Conservation (phyloP, 2,113 vertebrate genomes). For the Apteryx mantelli region DNA sequence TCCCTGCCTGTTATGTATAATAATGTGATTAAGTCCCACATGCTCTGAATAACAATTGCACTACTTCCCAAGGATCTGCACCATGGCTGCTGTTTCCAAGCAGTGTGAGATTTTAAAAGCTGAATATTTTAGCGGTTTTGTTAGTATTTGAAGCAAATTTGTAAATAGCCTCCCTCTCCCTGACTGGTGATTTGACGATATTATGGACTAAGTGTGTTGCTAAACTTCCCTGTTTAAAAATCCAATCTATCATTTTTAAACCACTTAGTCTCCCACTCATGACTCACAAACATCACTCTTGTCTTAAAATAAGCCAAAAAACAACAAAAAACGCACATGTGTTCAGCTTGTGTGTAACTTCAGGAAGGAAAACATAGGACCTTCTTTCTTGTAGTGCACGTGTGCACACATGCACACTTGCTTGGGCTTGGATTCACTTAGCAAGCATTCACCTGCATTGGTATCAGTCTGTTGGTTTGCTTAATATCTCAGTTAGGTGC, state of each 20-base stretch:
- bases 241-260: constrained; percentile 41
- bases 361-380: background rate
- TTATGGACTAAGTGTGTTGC: constrained; percentile 25
- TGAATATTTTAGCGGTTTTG: constrained; percentile 20
- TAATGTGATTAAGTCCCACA: constrained; percentile 61
- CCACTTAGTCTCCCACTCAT: constrained; percentile 37
- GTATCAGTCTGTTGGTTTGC: background rate
- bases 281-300: constrained; percentile 8
- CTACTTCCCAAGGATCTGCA: constrained; percentile 18
- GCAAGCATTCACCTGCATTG: background rate
- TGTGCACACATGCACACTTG: background rate
- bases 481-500: background rate
- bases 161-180: constrained; percentile 35
- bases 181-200: constrained; percentile 6
- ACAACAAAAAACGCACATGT: background rate
- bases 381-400: background rate
- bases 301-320: background rate
- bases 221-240: constrained; percentile 51
- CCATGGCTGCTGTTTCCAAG: constrained; percentile 40
- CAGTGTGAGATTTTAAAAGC: constrained; percentile 24
- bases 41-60: constrained; percentile 48
- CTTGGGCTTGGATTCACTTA: background rate
- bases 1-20: constrained; percentile 53
- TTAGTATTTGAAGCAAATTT: constrained; percentile 40
- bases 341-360: background rate